These are phyloP conservation scores for Silurus aristotelis DNA, from an alignment of 2,797 vertebrate genomes.

Conservation along the genomic window DNA sequence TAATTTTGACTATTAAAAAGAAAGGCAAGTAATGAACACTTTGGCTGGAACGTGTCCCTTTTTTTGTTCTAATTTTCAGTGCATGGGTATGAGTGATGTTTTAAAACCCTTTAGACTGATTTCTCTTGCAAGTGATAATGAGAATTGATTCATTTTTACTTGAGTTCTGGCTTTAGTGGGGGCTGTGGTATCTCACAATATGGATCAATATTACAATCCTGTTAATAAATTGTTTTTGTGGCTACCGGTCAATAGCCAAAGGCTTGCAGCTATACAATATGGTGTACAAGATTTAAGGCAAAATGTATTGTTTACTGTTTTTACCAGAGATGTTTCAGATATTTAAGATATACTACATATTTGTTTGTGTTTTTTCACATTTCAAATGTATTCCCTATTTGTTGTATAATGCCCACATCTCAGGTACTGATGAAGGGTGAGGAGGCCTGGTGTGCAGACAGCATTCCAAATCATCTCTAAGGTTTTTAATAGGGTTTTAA, in stretches of 20 bases:
- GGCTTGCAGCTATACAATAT: neutral
- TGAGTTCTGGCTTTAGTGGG: neutral
- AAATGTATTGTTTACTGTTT: neutral
- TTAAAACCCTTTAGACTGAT: neutral
- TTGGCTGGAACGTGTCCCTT: constrained; percentile 45
- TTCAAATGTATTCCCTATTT: too few relatives aligned
- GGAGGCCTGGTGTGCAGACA: too few relatives aligned
- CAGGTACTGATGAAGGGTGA: too few relatives aligned
- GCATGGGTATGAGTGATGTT: neutral
- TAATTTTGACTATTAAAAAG: constrained; percentile 84
- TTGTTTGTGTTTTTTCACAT: too few relatives aligned
- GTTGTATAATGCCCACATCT: too few relatives aligned
- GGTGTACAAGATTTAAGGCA: neutral
- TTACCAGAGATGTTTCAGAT: neutral
- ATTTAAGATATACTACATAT: too few relatives aligned
- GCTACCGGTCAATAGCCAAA: neutral
- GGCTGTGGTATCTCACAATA: neutral
- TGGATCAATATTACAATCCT: neutral
- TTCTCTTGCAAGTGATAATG: neutral
- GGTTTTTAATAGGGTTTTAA: too few relatives aligned
- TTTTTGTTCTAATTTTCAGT: neutral
- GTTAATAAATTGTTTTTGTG: neutral
- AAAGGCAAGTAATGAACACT: constrained; percentile 67
- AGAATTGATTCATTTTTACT: neutral
- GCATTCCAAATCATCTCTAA: too few relatives aligned